Evolutionary conservation across 1,140 invertebrate species (phyloP), one percentile per base, ranked within the genome.

Genomic region (Cydia pomonella): DNA sequence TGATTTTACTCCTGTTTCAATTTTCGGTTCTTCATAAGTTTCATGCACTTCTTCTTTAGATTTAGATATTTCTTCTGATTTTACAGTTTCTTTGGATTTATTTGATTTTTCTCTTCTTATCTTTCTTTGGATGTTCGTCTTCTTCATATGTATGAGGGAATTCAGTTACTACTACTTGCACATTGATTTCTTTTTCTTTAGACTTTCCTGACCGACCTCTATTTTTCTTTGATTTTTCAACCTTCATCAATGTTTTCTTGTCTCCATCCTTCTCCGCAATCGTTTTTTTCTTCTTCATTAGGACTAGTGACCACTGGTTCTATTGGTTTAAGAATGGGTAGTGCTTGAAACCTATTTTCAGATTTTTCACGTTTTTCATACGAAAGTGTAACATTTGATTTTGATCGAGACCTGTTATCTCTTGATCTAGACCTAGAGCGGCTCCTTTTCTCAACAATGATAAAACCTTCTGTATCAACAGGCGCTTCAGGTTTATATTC

Each of bases 391-490:
- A 76, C 33, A 79, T 84, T 86, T 12, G 84, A 80, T 27, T 73
- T 62, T 50, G 86, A 87, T 38, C 77, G 74, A n/a, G 85, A 89
- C 9, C 79, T 75, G 76, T 77, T 80, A 74, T 92, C 88, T 80
- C 88, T 89, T 29, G 92, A 93, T 64, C 91, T 82, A 53, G 92
- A 93, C 74, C 92, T 84, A 25, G 92, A 93, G 76, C 92, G 82
- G 80, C 90, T 86, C 78, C 80, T 86, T 85, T 92, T 88, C 59
- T 90, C 87, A 74, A 92, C 92, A 25, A 83, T 87, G 72, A 93
- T 92, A 80, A 93, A 93, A 25, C 92, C 92, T 79, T 93, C 92
- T 44, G 85, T 80, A 84, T 93, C 92, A 1, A 91, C 77, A 82
- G 83, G 77, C 41, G 82, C 16, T 73, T 85, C 84, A 74, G 79